Base-by-base conservation (phyloP, 2,113 vertebrate species). In the Perca flavescens region DNA sequence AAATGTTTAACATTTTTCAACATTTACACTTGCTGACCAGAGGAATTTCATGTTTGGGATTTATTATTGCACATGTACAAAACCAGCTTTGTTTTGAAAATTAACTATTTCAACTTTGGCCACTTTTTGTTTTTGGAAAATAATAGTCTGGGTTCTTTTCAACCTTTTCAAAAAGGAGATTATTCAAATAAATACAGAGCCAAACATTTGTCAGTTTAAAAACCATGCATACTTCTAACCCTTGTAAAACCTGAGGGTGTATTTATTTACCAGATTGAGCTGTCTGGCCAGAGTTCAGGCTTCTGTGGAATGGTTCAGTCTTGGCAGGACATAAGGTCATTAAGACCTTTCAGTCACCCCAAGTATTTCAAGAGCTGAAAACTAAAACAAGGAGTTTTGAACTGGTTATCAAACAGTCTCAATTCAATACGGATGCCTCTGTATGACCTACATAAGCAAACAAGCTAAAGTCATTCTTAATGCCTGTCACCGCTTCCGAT, bases 321-420 rank as follows among this genome's bases (percentile, higher is more conserved):
- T 66, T 62, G 62, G 77, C 74, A 77, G 77, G 10, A 43, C 40
- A 43, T 43, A 53, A 82, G 61, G 43, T 71, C 69, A 62, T 36
- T 16, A 5, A 7, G 13, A 60, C 14, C 56, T 21, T 25, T 36
- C 47, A 1, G 62, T 17, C 65, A 31, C n/a, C 15, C 15, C 0
- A 31, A 12, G 56, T 61, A 79, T 79, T 85, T 64, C 50, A 49
- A 69, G 78, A 85, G 49, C 34, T 15, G 40, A 43, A 43, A 43
- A 10, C 40, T 43, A 43, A 43, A 43, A 43, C 40, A 43, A 43
- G 40, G 40, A 43, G 9, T 43, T 43, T 43, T 43, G 9, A 43
- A 43, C 9, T 43, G 10, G 40, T 43, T 43, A 43, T 10, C 2
- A 43, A 43, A 6, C 34, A 0, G 40, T 43, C 10, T 43, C 10